Conservation (phyloP, 2,113 vertebrate species). For the Pyrgilauda ruficollis region DNA sequence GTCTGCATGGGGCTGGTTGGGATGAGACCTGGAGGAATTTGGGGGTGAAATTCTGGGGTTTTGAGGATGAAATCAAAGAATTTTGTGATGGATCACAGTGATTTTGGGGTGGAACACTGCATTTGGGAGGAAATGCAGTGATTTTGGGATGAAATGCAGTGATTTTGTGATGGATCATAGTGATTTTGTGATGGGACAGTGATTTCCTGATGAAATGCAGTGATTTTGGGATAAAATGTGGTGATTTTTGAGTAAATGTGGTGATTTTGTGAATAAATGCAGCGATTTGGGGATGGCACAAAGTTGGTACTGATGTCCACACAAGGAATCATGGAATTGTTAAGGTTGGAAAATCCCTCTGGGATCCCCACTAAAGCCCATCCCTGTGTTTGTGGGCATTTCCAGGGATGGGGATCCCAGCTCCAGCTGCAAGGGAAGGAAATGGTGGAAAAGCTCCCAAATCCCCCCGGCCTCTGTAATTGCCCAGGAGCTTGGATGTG, state of each 20-base stretch:
- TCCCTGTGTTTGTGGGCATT: fast-evolving
- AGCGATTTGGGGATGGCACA: too few species aligned
- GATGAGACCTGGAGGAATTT: fast-evolving
- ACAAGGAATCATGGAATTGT: neutral
- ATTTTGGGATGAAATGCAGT: neutral
- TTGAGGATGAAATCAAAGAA: neutral
- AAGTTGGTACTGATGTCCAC: too few species aligned
- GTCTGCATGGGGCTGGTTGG: fast-evolving
- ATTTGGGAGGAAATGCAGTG: neutral
- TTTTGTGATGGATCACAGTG: too few species aligned
- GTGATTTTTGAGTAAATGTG: neutral
- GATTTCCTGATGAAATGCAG: neutral
- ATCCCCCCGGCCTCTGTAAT: neutral
- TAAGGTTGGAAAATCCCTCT: neutral
- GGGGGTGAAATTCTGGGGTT: neutral
- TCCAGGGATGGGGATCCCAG: neutral
- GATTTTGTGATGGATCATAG: too few species aligned
- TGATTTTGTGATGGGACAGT: too few species aligned
- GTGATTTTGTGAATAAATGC: too few species aligned
- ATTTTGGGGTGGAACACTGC: neutral
- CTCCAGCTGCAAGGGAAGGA: neutral
- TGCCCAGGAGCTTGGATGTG: neutral
- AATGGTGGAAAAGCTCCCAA: fast-evolving
- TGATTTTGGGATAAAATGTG: neutral
- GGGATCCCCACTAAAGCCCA: too few species aligned